phyloP scores from a whole-genome alignment of 1,140 invertebrate genomes.

The Conus ventricosus region DNA sequence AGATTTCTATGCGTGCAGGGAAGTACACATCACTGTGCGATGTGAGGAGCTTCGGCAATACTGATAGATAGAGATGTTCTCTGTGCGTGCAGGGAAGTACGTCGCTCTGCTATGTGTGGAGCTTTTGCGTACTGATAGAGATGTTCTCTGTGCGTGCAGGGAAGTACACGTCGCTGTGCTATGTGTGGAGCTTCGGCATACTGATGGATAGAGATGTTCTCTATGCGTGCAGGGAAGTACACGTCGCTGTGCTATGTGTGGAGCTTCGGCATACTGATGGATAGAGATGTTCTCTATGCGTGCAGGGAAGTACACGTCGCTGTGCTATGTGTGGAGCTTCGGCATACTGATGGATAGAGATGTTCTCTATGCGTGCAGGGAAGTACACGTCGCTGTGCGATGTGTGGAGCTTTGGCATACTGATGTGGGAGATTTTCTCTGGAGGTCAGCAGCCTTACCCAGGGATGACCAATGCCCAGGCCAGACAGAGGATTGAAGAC shows the following conservation, averaged over 20 bases:
- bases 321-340: not conserved
- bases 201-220: conserved; percentile 71
- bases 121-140: too few species aligned
- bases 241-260: conserved; percentile 98
- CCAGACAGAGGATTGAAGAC: conserved; percentile 92
- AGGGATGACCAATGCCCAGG: conserved; percentile 80
- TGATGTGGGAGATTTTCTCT: conserved; percentile 98
- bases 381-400: conserved; percentile 98
- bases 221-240: conserved; percentile 84
- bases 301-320: not conserved
- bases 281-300: not conserved
- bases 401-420: conserved; percentile 98
- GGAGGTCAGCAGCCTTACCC: conserved; percentile 93
- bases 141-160: too few species aligned
- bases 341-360: too few species aligned
- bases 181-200: conserved; percentile 87
- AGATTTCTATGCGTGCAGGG: too few species aligned
- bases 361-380: conserved; percentile 74
- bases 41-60: too few species aligned
- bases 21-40: too few species aligned
- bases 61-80: too few species aligned
- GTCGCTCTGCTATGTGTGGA: too few species aligned
- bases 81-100: too few species aligned
- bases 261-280: conserved; percentile 92
- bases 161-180: too few species aligned